Evolutionary conservation across 2,888 invertebrate species (phyloP).

Genomic region (Amphipyra tragopoginis): DNA sequence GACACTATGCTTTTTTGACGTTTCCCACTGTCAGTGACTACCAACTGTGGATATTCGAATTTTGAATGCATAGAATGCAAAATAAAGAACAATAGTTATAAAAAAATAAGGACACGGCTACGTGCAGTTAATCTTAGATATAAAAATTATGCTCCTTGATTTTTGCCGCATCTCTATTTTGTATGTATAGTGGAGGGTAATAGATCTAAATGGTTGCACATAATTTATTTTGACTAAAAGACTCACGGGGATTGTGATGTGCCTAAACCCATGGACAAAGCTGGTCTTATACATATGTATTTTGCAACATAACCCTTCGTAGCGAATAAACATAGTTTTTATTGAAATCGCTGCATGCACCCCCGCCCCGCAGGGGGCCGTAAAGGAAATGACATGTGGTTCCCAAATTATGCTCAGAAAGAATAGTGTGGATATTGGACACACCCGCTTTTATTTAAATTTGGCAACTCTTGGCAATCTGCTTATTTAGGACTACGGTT

Average conservation of each 20-base stretch:
- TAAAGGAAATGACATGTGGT: constrained; percentile 89
- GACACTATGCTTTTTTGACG: too few species aligned
- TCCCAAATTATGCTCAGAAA: constrained; percentile 77
- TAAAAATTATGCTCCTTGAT: constrained; percentile 25
- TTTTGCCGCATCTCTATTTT: constrained; percentile 32
- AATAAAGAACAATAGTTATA: too few species aligned
- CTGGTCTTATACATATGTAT: constrained; percentile 5
- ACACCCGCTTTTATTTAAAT: too few species aligned
- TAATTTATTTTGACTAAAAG: constrained; percentile 9
- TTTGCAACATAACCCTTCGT: constrained; percentile 73
- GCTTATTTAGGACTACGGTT: too few species aligned
- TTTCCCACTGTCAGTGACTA: constrained; percentile 1
- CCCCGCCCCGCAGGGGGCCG: constrained; percentile 77
- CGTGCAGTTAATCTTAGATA: constrained; percentile 12
- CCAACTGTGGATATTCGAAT: constrained; percentile 6
- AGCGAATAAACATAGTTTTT: constrained; percentile 62
- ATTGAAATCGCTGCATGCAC: constrained; percentile 66
- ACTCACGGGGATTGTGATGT: neutral
- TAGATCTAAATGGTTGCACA: neutral
- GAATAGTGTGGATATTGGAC: constrained; percentile 66
- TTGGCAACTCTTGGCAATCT: too few species aligned
- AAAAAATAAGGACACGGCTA: too few species aligned
- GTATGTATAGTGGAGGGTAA: constrained; percentile 20
- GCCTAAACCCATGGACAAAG: constrained; percentile 1
- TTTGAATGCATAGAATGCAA: constrained; percentile 29